Percentiles rank a stretch among this genome's conserved stretches.
Conservation (phyloP, 1,140 invertebrate species). For the Solenopsis invicta region DNA sequence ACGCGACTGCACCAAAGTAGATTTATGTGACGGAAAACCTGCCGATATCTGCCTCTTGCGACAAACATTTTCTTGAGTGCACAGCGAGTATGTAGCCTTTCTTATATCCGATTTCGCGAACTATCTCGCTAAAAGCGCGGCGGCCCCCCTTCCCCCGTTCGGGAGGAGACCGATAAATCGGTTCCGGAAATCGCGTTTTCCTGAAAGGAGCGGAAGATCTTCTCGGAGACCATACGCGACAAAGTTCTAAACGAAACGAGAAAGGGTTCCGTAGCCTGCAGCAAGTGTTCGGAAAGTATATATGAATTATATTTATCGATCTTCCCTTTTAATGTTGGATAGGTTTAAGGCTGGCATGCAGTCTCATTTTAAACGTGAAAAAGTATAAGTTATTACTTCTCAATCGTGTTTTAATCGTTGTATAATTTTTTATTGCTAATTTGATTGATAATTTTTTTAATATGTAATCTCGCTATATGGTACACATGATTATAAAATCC, state of each 20-base stretch:
- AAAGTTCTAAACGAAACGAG: slow-evolving; percentile 7
- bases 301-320: not conserved
- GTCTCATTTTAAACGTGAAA: not conserved
- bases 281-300: slow-evolving; percentile 16
- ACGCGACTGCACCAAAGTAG: slow-evolving; percentile 50
- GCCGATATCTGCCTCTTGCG: slow-evolving; percentile 59
- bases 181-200: slow-evolving; percentile 42
- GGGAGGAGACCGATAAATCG: slow-evolving; percentile 50
- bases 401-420: not conserved
- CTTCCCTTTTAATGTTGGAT: not conserved
- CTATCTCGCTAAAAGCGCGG: slow-evolving; percentile 52
- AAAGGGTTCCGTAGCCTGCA: not conserved
- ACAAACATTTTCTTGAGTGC: slow-evolving; percentile 62
- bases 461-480: not conserved
- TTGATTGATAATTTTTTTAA: not conserved
- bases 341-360: not conserved
- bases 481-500: not conserved
- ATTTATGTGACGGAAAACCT: slow-evolving; percentile 66
- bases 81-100: not conserved
- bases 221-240: not conserved
- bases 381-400: not conserved
- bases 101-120: slow-evolving; percentile 46
- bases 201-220: not conserved
- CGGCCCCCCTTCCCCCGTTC: not conserved
- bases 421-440: not conserved